Evolutionary conservation across 23 tunicate genomes (phyloP).

Genomic region (Ascidia mentula): DNA sequence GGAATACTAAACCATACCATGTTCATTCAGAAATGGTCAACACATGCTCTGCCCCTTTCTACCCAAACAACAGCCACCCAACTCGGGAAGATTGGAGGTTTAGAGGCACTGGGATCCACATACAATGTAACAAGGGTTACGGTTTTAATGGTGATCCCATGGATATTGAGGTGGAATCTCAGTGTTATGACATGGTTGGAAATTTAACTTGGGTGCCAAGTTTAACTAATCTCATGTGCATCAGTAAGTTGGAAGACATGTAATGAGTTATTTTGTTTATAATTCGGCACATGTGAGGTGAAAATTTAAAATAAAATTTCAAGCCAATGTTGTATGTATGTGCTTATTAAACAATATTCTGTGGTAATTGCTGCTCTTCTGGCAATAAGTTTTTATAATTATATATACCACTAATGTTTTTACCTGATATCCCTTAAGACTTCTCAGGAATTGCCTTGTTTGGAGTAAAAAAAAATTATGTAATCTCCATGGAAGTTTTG

Average conservation of each 20-base stretch:
- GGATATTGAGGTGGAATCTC: slow-evolving; percentile 4
- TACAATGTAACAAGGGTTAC: slow-evolving; percentile 50
- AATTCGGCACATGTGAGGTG: no score
- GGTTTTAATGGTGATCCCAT: slow-evolving; percentile 39
- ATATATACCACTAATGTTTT: no score
- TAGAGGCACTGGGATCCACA: slow-evolving; percentile 24
- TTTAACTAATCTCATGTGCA: slow-evolving; percentile 22
- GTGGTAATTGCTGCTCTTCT: no score
- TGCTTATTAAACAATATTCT: no score
- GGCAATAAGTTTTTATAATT: no score
- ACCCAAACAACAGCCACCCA: slow-evolving; percentile 26
- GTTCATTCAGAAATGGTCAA: slow-evolving; percentile 10
- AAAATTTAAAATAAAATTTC: no score
- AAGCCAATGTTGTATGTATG: no score
- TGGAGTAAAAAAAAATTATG: neutral
- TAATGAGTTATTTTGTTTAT: no score
- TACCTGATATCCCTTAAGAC: no score
- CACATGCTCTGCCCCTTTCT: slow-evolving; percentile 35
- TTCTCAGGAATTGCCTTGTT: neutral
- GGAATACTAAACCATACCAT: neutral
- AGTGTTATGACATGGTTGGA: slow-evolving; percentile 22
- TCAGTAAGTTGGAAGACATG: no score
- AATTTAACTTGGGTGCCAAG: slow-evolving; percentile 30
- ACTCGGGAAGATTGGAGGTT: slow-evolving; percentile 66
- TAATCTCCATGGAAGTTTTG: no score